These are phyloP conservation scores for Sthenelais limicola DNA, from an alignment of 2,888 invertebrate species.

Conservation along the genomic window DNA sequence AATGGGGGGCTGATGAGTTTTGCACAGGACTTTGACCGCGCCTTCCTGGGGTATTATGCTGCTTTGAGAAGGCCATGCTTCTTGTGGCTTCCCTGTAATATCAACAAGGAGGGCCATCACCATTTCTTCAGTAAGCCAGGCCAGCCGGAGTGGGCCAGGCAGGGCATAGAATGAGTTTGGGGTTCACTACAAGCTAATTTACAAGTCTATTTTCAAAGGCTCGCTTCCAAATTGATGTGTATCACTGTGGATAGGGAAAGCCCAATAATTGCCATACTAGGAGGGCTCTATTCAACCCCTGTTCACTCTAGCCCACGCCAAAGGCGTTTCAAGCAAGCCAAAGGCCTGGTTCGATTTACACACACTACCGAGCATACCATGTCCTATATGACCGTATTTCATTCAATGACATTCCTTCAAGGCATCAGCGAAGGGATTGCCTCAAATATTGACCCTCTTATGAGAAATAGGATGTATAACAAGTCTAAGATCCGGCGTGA, in stretches of 20 bases:
- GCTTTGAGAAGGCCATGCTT: too few relatives aligned
- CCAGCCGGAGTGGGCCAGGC: background rate
- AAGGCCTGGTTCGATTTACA: too few relatives aligned
- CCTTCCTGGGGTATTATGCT: too few relatives aligned
- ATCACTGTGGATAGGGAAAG: background rate
- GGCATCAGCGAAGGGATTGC: too few relatives aligned
- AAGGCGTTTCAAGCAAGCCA: too few relatives aligned
- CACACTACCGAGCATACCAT: too few relatives aligned
- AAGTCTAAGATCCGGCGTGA: too few relatives aligned
- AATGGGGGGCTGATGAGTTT: background rate
- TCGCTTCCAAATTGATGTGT: background rate
- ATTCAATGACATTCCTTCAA: too few relatives aligned
- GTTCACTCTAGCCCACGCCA: constrained; percentile 14
- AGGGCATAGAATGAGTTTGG: background rate
- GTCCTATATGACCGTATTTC: too few relatives aligned
- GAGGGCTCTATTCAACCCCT: background rate
- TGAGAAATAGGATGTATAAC: too few relatives aligned
- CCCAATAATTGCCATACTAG: background rate
- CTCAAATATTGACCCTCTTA: too few relatives aligned
- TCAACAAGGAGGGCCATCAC: background rate
- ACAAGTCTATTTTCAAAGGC: background rate
- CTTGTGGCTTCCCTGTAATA: background rate
- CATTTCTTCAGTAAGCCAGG: background rate
- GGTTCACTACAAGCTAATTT: background rate
- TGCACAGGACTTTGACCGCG: background rate